Percentiles rank a stretch among this genome's conserved stretches.
Conservation (phyloP, 1,140 invertebrate genomes). For the Bombus vancouverensis region DNA sequence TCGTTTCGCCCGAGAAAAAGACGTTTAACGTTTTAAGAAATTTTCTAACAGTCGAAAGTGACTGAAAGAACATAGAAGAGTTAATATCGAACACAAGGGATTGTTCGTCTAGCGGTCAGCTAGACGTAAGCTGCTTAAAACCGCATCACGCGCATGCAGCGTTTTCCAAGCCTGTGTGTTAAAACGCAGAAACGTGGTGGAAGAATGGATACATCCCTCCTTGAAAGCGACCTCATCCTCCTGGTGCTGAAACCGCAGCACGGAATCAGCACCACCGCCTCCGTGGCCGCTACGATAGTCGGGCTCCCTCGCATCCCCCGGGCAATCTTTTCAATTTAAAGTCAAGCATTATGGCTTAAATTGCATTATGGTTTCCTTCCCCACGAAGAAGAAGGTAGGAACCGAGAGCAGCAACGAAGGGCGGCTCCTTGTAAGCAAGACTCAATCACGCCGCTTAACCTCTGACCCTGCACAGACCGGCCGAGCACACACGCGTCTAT, state of each 20-base stretch:
- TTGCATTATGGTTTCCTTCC: slow-evolving; percentile 82
- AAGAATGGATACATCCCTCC: slow-evolving; percentile 1
- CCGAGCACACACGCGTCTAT: slow-evolving; percentile 53
- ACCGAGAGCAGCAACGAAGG: slow-evolving; percentile 74
- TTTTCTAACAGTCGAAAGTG: too few species aligned
- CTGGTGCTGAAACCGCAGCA: slow-evolving; percentile 14
- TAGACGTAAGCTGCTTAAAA: background rate
- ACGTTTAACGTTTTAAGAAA: too few species aligned
- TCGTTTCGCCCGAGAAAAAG: too few species aligned
- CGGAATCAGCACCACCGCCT: slow-evolving; percentile 31
- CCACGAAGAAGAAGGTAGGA: slow-evolving; percentile 74
- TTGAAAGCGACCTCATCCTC: background rate
- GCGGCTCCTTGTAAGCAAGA: slow-evolving; percentile 82
- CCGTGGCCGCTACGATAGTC: slow-evolving; percentile 47
- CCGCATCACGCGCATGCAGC: background rate
- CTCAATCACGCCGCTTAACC: slow-evolving; percentile 83
- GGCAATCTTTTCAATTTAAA: slow-evolving; percentile 84
- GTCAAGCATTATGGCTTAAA: slow-evolving; percentile 83
- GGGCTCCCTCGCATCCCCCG: slow-evolving; percentile 80
- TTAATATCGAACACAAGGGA: too few species aligned
- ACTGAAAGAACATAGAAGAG: too few species aligned
- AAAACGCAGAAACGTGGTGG: background rate
- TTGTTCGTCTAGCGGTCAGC: background rate
- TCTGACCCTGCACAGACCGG: slow-evolving; percentile 74
- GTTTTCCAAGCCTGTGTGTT: background rate